These are phyloP conservation scores for Montipora cactus DNA, from an alignment of 64 coral and sea anemone species.

Conservation along the genomic window DNA sequence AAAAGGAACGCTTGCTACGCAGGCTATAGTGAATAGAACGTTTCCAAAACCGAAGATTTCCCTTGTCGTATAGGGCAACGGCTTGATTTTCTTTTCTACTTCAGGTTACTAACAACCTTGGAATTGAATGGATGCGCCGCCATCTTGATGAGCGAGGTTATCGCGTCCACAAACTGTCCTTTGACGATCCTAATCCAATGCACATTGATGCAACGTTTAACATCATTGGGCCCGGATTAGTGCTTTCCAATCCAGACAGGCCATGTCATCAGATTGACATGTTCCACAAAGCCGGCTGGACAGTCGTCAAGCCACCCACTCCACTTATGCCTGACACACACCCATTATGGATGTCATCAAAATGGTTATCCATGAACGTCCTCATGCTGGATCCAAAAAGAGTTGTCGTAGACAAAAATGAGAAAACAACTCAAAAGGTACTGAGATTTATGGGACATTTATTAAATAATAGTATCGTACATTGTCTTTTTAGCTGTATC, in stretches of 20 bases:
- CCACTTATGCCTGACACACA: conserved; percentile 86
- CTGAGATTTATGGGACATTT: background rate
- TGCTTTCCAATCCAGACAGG: conserved; percentile 86
- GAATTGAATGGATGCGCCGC: conserved; percentile 92
- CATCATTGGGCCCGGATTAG: conserved; percentile 94
- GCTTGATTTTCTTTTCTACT: background rate
- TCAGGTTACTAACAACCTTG: conserved; percentile 91
- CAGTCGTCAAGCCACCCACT: conserved; percentile 70
- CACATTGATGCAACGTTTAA: conserved; percentile 97
- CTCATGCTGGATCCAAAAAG: conserved; percentile 90
- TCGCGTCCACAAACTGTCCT: conserved; percentile 70
- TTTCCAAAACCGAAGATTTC: too few relatives aligned
- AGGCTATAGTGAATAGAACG: too few relatives aligned
- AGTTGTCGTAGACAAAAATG: conserved; percentile 78
- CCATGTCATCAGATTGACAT: conserved; percentile 96
- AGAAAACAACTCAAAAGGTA: conserved; percentile 94
- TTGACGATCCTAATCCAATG: conserved; percentile 93
- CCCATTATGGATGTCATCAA: conserved; percentile 89
- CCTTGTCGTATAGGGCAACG: too few relatives aligned
- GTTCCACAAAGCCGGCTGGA: conserved; percentile 95
- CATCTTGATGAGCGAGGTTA: conserved; percentile 80
- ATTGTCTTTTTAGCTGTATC: too few relatives aligned
- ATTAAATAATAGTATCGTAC: too few relatives aligned
- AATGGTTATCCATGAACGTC: conserved; percentile 97
- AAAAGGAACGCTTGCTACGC: too few relatives aligned